A percentile compares a stretch with the other conserved stretches of the same genome.
These are phyloP conservation scores for Halcyon chelicuti DNA, from an alignment of 2,797 vertebrate genomes.

Conservation along the genomic window DNA sequence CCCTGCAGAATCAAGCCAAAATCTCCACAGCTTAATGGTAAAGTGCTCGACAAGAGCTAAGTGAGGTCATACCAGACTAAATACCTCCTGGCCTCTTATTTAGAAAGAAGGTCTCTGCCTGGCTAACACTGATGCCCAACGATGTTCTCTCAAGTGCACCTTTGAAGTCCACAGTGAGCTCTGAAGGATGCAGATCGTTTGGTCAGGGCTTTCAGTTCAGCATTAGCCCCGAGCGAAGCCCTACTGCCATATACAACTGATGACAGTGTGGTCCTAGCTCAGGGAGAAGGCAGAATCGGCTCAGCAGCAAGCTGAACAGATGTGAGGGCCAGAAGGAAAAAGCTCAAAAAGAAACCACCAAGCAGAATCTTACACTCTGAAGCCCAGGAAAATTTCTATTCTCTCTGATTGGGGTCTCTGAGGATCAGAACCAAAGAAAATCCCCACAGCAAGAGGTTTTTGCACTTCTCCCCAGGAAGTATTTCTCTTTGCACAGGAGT, in stretches of 20 bases:
- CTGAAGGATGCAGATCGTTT: not conserved
- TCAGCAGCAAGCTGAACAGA: not conserved
- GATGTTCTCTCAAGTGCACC: not conserved
- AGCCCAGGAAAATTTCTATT: not conserved
- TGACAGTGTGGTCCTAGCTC: not conserved
- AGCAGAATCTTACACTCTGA: not conserved
- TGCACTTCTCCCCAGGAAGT: not conserved
- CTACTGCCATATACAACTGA: not conserved
- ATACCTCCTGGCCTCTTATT: not conserved
- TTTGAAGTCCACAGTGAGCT: not conserved
- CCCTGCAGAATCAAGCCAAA: not conserved
- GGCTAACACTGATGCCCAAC: not conserved
- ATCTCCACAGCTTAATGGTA: conserved; percentile 3
- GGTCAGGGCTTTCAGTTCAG: not conserved
- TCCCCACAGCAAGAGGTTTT: not conserved
- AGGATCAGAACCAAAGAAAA: not conserved
- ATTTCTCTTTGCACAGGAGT: not conserved
- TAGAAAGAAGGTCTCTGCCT: not conserved
- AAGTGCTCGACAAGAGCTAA: conserved; percentile 15
- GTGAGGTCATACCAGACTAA: not conserved
- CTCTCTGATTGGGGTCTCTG: not conserved
- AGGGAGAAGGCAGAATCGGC: not conserved
- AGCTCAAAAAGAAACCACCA: not conserved
- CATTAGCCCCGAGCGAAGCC: not conserved
- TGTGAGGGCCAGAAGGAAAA: not conserved